A percentile compares a stretch with the other conserved stretches of the same genome.
Conservation (phyloP, 2,113 vertebrate species). For the Heterotilapia buettikoferi region DNA sequence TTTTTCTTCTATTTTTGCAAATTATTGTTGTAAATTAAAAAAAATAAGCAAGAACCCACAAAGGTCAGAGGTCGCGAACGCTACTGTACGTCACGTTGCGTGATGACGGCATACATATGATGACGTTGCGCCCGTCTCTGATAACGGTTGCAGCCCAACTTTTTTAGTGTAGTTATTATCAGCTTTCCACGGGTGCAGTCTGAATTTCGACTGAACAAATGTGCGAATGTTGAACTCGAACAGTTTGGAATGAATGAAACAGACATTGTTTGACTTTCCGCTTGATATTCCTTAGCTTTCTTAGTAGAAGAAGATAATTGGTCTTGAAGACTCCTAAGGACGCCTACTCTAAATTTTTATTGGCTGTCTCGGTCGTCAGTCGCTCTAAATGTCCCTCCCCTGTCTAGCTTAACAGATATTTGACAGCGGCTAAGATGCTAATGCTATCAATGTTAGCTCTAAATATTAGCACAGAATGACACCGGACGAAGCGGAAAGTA, state of each 20-base stretch:
- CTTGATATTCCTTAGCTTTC: not conserved
- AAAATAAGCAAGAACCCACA: not conserved
- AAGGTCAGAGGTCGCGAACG: not conserved
- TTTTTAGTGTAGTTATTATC: not conserved
- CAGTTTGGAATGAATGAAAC: not conserved
- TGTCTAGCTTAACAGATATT: not conserved
- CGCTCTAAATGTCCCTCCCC: not conserved
- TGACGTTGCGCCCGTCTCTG: not conserved
- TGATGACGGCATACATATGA: not conserved
- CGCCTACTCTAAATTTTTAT: not conserved
- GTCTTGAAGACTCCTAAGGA: not conserved
- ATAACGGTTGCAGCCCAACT: not conserved
- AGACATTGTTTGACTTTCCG: not conserved
- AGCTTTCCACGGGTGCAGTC: not conserved
- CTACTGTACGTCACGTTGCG: not conserved
- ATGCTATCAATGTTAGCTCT: slow-evolving; percentile 12
- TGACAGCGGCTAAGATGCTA: slow-evolving; percentile 49
- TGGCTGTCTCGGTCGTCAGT: not conserved
- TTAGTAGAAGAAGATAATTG: not conserved
- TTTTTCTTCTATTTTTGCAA: too few species aligned
- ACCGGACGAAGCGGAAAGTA: not conserved
- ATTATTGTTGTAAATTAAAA: not conserved
- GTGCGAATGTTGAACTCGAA: not conserved
- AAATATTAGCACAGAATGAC: not conserved
- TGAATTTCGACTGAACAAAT: not conserved